phyloP scores from a whole-genome alignment of 1,140 invertebrate genomes.

The Xylocopa sonorina region DNA sequence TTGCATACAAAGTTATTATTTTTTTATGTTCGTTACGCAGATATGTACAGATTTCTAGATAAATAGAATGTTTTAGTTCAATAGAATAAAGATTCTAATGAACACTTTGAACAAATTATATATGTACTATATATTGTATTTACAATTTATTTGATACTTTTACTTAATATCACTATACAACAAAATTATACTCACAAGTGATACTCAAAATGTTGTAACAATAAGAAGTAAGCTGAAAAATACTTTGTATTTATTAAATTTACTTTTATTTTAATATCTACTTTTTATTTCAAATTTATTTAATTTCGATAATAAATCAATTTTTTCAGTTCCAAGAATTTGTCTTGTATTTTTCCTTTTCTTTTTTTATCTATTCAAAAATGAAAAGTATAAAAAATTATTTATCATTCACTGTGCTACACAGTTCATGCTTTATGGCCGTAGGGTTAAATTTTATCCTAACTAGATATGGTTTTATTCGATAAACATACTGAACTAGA shows the following conservation, averaged over 20 bases:
- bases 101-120: background rate
- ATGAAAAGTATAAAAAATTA: no score
- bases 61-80: conserved; percentile 1
- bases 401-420: background rate
- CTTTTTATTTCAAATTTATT: conserved; percentile 5
- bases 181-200: conserved; percentile 12
- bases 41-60: background rate
- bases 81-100: background rate
- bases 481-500: background rate
- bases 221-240: background rate
- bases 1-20: background rate
- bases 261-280: background rate
- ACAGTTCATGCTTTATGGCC: background rate
- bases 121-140: background rate
- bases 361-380: background rate
- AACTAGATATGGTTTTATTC: background rate
- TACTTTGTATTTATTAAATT: background rate
- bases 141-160: conserved; percentile 21
- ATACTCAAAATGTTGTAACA: conserved; percentile 17
- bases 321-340: background rate
- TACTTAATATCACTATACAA: conserved; percentile 12
- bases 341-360: background rate
- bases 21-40: background rate
- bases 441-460: conserved; percentile 3
- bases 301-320: background rate